phyloP scores from a whole-genome alignment of 2,113 vertebrate genomes.

The Scomber scombrus region DNA sequence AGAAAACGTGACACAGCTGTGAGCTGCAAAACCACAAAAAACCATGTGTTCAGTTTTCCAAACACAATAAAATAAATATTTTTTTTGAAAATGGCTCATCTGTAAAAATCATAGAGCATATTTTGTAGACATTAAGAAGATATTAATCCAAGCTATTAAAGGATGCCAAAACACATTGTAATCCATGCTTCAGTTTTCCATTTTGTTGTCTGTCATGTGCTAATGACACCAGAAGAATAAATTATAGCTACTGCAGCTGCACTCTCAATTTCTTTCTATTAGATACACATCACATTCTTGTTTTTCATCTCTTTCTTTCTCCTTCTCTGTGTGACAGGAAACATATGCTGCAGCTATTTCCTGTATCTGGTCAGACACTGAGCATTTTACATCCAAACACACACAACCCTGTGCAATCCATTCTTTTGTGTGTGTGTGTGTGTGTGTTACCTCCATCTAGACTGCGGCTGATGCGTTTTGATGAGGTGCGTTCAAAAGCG shows the following conservation, averaged over 20 bases:
- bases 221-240: neutral
- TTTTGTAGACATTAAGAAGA: neutral
- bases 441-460: conserved; percentile 77
- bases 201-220: neutral
- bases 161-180: no score
- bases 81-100: neutral
- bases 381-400: conserved; percentile 38
- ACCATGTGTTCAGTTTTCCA: neutral
- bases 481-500: conserved; percentile 78
- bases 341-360: conserved; percentile 82
- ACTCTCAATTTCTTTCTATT: conserved; percentile 27
- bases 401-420: neutral
- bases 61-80: conserved; percentile 3
- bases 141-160: neutral
- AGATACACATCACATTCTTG: conserved; percentile 26
- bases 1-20: neutral
- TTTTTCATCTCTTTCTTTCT: conserved; percentile 39
- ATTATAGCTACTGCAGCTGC: neutral
- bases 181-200: neutral
- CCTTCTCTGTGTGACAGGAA: conserved; percentile 70
- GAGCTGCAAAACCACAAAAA: conserved; percentile 1
- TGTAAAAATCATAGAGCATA: neutral
- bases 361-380: conserved; percentile 73
- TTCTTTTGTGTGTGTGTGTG: neutral
- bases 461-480: conserved; percentile 80